These are phyloP conservation scores for Agrochola macilenta DNA, from an alignment of 2,888 invertebrate genomes.

Conservation along the genomic window DNA sequence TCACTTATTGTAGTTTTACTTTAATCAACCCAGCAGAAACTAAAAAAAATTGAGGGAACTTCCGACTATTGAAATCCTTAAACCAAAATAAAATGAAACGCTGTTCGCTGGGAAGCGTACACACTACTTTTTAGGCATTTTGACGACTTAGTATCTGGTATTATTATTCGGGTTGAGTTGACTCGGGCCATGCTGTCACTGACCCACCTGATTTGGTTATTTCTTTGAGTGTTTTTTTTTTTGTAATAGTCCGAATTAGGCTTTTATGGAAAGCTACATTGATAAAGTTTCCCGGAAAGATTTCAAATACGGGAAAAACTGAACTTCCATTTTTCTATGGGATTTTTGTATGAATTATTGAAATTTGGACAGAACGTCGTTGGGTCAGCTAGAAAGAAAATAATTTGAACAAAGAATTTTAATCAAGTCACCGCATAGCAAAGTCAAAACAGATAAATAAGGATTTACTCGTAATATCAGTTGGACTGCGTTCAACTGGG, in stretches of 20 bases:
- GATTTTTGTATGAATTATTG: no score
- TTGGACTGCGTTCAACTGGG: slow-evolving; percentile 60
- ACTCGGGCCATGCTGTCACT: no score
- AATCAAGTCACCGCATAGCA: slow-evolving; percentile 18
- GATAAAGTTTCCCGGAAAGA: neutral
- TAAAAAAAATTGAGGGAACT: neutral
- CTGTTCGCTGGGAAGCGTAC: no score
- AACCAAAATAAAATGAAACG: no score
- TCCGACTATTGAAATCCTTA: neutral
- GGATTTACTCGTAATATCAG: slow-evolving; percentile 36
- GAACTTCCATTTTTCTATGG: neutral
- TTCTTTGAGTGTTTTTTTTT: no score
- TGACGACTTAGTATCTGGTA: no score
- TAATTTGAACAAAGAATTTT: slow-evolving; percentile 2
- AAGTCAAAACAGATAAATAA: slow-evolving; percentile 54
- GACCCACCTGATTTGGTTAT: no score
- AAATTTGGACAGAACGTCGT: no score
- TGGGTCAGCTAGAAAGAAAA: neutral
- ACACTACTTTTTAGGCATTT: no score
- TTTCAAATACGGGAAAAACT: neutral
- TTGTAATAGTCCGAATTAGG: no score
- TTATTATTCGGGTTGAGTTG: no score
- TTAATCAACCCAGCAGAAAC: no score
- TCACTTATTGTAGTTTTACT: neutral
- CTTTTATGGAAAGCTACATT: neutral